Base-by-base conservation (phyloP, 2,113 vertebrate species). In the Fregetta grallaria region DNA sequence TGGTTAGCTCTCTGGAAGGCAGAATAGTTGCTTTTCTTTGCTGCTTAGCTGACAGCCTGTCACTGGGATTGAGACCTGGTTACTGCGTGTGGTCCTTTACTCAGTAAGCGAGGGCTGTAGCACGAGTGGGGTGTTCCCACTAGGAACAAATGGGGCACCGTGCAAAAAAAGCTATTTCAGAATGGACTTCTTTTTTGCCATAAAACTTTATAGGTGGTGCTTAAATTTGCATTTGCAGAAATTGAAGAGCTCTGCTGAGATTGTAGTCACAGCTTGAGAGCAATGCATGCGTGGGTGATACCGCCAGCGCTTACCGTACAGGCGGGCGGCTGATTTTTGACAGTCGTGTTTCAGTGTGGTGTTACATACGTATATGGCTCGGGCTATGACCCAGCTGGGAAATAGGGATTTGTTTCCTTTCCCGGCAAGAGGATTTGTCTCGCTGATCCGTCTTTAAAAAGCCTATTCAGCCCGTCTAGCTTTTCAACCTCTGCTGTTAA, bases 341-440 rank as follows among this genome's bases (percentile, higher is more conserved):
- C 42, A 9, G 23, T 17, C 2, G 8, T 19, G 38, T 47, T 58
- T 36, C 27, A 4, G 12, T 4, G 38, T 13, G 73, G 26, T 7
- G 15, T 40, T 32, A 6, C 1, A 1, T 10, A 5, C 20, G 2
- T 15, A 3, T 0, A 2, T 10, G 32, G 53, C 74, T 38, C 10
- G 2, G 36, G 20, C 47, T 20, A 3, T 20, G 45, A 52, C 45
- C 56, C 11, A 13, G 40, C 76, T 30, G n/a, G n/a, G 19, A 11
- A 27, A 40, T 10, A 47, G 45, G 21, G 74, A 13, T 45, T 42
- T 34, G 9, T n/a, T 55, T 53, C 30, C 61, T 62, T 50, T 62
- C 44, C 49, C 52, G 40, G 25, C 44, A 70, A 65, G 81, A n/a
- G 30, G 45, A 29, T 92, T 78, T 73, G 36, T 73, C 18, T 49